Conservation (phyloP, 2,888 invertebrate species). For the Drosophila anomalipes region DNA sequence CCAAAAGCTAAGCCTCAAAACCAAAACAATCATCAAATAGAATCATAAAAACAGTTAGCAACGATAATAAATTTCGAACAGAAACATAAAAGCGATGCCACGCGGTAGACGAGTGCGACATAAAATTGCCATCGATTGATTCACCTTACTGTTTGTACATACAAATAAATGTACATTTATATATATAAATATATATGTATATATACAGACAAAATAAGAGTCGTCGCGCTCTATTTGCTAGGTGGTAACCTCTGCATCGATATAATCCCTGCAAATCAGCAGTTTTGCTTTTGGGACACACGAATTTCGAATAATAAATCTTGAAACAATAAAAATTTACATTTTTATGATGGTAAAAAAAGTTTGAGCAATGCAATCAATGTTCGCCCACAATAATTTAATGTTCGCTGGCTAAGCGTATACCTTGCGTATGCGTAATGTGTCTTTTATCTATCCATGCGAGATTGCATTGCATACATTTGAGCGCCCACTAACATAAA, state of each 20-base stretch:
- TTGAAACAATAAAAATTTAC: constrained; percentile 76
- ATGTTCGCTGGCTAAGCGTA: constrained; percentile 14
- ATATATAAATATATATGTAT: constrained; percentile 20
- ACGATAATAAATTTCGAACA: constrained; percentile 76
- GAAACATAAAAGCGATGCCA: constrained; percentile 66
- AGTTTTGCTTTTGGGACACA: constrained; percentile 58
- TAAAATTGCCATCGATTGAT: constrained; percentile 61
- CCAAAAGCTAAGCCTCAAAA: constrained; percentile 52
- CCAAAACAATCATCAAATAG: constrained; percentile 79
- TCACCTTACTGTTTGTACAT: constrained; percentile 32
- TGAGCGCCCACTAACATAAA: constrained; percentile 7
- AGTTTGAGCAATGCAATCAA: constrained; percentile 58
- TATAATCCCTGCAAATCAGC: constrained; percentile 70
- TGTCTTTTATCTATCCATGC: constrained; percentile 11
- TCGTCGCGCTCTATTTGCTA: constrained; percentile 44
- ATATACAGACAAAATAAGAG: constrained; percentile 26
- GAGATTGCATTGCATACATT: constrained; percentile 54
- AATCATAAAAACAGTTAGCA: constrained; percentile 80
- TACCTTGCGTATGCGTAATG: constrained; percentile 54
- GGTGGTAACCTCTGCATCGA: constrained; percentile 18
- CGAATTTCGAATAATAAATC: constrained; percentile 69
- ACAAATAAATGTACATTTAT: neutral
- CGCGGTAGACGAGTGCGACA: constrained; percentile 64
- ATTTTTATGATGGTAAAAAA: constrained; percentile 63
- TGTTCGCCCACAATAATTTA: constrained; percentile 33